Conservation (phyloP, 2,113 vertebrate genomes). For the Lagopus leucura region DNA sequence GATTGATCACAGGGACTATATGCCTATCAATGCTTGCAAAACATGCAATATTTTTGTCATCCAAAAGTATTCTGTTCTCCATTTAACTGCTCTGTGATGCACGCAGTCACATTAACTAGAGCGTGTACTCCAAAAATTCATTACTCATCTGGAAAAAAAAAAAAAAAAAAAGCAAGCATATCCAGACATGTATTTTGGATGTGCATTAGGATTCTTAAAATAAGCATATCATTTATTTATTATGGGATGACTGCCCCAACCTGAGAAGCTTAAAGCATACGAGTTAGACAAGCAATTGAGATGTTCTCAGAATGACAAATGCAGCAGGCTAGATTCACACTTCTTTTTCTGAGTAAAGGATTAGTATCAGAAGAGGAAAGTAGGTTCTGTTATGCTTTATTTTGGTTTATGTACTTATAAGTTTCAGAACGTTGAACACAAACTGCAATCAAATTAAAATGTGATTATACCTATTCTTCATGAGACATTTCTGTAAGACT, state of each 20-base stretch:
- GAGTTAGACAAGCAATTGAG: background rate
- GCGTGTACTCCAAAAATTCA: background rate
- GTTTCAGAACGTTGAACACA: background rate
- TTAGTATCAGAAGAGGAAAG: background rate
- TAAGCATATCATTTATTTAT: background rate
- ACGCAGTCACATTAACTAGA: background rate
- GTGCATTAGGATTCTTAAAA: background rate
- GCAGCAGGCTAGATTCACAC: background rate
- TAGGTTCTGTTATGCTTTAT: background rate
- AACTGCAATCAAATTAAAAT: background rate
- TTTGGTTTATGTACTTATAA: background rate
- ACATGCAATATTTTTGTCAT: background rate
- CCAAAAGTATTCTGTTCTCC: background rate
- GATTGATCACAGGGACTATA: background rate
- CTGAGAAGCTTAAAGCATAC: background rate
- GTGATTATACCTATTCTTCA: background rate
- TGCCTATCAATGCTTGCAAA: background rate
- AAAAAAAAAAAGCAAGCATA: background rate
- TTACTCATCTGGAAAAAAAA: background rate
- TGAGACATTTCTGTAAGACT: background rate
- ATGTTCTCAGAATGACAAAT: background rate
- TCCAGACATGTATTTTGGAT: background rate
- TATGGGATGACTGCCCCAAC: fast-evolving
- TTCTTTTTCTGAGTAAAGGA: background rate
- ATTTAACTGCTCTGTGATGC: background rate